Evolutionary conservation across 2,888 invertebrate genomes (phyloP).

Genomic region (Leptarthrus brevirostris): DNA sequence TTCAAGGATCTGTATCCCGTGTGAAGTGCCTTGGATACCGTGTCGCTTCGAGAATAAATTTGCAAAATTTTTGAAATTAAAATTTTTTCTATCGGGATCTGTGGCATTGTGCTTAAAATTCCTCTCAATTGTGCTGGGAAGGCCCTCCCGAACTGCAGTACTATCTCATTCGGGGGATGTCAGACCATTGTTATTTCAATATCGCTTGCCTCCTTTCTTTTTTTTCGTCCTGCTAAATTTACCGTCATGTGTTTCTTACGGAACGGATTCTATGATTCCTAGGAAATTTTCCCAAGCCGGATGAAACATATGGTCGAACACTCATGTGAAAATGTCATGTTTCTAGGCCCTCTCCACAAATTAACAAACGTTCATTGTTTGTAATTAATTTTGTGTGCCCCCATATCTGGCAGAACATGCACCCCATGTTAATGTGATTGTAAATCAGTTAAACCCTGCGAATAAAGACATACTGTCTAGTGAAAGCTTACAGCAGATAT

Average conservation of each 20-base stretch:
- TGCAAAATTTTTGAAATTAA: constrained; percentile 24
- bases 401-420: not conserved
- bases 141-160: not conserved
- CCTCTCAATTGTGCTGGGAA: not conserved
- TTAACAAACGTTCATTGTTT: constrained; percentile 38
- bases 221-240: not conserved
- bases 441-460: constrained; percentile 15
- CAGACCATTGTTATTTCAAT: not conserved
- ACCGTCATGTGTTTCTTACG: not conserved
- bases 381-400: constrained; percentile 38
- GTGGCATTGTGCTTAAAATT: constrained; percentile 8
- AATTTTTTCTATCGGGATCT: constrained; percentile 25
- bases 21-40: not conserved
- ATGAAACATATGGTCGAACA: constrained; percentile 29
- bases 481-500: not conserved
- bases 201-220: not conserved
- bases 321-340: constrained; percentile 37
- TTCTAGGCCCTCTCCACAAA: constrained; percentile 17
- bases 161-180: not conserved
- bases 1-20: constrained; percentile 4
- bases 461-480: constrained; percentile 23
- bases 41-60: constrained; percentile 5
- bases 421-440: not conserved
- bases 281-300: constrained; percentile 12
- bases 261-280: not conserved